Conservation (phyloP, 2,888 invertebrate genomes). For the Orthosia cruda region DNA sequence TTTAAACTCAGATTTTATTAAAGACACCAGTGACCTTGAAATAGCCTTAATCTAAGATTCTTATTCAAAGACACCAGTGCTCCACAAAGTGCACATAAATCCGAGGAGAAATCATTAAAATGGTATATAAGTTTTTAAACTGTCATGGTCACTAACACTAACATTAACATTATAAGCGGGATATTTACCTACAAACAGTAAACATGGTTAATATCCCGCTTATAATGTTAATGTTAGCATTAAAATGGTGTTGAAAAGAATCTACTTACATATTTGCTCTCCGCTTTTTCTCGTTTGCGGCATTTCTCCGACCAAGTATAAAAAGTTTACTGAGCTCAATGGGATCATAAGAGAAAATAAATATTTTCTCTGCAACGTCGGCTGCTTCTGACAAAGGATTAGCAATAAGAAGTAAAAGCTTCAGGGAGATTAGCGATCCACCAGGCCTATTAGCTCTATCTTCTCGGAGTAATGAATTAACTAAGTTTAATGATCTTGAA, state of each 20-base stretch:
- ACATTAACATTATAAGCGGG: no score
- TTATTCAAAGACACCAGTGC: no score
- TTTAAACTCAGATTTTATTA: no score
- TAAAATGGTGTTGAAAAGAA: neutral
- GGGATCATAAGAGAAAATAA: neutral
- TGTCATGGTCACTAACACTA: no score
- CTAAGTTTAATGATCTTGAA: constrained; percentile 18
- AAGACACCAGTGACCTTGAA: no score
- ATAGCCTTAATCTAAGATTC: no score
- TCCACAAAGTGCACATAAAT: neutral
- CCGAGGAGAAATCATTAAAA: neutral
- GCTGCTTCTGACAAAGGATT: neutral
- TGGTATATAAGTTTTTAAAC: no score
- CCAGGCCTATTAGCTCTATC: constrained; percentile 12
- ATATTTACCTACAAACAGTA: no score
- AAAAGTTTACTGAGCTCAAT: neutral
- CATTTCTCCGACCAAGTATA: neutral
- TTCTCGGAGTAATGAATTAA: constrained; percentile 2
- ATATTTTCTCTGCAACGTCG: neutral
- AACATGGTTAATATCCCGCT: no score
- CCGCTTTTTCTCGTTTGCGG: no score
- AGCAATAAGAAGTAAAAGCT: neutral
- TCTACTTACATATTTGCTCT: neutral
- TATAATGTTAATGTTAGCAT: no score
- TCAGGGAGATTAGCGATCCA: constrained; percentile 5